These are phyloP conservation scores for Montipora efflorescens DNA, from an alignment of 64 coral and sea anemone genomes.

Conservation along the genomic window DNA sequence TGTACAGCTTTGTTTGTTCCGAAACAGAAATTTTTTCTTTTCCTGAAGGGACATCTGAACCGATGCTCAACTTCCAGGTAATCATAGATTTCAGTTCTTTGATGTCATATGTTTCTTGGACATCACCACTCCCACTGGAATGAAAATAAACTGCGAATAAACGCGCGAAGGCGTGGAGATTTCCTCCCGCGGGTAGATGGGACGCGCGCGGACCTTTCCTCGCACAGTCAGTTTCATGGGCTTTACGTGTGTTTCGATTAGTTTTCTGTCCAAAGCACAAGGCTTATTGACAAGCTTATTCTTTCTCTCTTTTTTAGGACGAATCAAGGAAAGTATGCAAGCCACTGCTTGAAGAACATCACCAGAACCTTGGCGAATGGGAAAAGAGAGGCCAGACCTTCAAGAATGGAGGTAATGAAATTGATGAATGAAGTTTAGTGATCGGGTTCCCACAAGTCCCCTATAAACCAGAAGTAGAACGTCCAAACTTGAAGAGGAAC, in stretches of 20 bases:
- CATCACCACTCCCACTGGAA: too few species aligned
- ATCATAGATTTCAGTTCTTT: not conserved
- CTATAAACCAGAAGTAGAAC: too few species aligned
- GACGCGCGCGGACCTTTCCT: too few species aligned
- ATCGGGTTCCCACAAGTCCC: too few species aligned
- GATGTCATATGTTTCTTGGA: too few species aligned
- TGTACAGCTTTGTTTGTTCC: conserved; percentile 86
- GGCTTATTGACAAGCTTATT: not conserved
- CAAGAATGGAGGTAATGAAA: conserved; percentile 82
- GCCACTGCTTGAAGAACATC: conserved; percentile 82
- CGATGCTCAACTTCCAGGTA: conserved; percentile 82
- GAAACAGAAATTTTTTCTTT: conserved; percentile 86
- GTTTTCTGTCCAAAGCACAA: not conserved
- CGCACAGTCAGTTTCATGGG: too few species aligned
- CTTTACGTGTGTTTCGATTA: too few species aligned
- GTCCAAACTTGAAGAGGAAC: too few species aligned
- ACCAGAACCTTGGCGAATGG: conserved; percentile 90
- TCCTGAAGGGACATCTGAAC: conserved; percentile 84
- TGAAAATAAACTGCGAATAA: too few species aligned
- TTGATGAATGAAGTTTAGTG: too few species aligned
- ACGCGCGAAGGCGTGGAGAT: too few species aligned
- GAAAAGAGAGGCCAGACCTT: conserved; percentile 91
- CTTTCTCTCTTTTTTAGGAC: conserved; percentile 65
- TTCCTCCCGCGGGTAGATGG: too few species aligned
- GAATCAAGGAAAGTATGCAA: conserved; percentile 89